Conservation (phyloP, 2,888 invertebrate species). For the Osmoderma eremita region DNA sequence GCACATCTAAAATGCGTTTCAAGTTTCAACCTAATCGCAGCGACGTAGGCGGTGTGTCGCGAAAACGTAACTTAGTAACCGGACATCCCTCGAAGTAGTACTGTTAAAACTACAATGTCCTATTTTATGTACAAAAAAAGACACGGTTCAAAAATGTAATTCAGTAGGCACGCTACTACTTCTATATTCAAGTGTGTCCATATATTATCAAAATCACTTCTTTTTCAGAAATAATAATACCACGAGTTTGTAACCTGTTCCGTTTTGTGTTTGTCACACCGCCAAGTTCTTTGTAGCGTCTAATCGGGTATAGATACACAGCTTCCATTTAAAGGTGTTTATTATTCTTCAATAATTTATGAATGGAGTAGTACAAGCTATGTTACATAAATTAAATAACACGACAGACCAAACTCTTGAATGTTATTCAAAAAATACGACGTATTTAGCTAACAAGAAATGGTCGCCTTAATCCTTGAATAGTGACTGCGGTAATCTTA, state of each 20-base stretch:
- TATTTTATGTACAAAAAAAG: no score
- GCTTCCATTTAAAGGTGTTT: slow-evolving; percentile 30
- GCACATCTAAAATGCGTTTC: no score
- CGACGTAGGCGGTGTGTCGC: no score
- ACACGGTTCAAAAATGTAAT: no score
- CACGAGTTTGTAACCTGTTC: slow-evolving; percentile 24
- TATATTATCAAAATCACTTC: slow-evolving; percentile 34
- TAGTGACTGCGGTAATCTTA: slow-evolving; percentile 23
- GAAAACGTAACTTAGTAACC: no score
- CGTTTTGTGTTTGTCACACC: slow-evolving; percentile 19
- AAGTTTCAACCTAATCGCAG: no score
- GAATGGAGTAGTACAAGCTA: slow-evolving; percentile 19
- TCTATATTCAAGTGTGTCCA: slow-evolving; percentile 11
- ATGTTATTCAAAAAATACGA: slow-evolving; percentile 22
- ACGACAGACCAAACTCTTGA: not conserved
- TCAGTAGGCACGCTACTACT: not conserved
- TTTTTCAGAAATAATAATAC: slow-evolving; percentile 24
- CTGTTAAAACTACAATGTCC: no score
- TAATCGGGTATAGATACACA: slow-evolving; percentile 13
- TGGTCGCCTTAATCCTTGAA: slow-evolving; percentile 32
- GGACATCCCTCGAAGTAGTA: no score
- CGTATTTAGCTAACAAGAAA: slow-evolving; percentile 26
- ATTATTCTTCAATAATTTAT: slow-evolving; percentile 36
- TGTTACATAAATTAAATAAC: slow-evolving; percentile 31
- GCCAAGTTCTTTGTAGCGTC: slow-evolving; percentile 23